A percentile compares a stretch with the other conserved stretches of the same genome.
Conservation (phyloP, 2,113 vertebrate genomes). For the Tonatia bakeri region DNA sequence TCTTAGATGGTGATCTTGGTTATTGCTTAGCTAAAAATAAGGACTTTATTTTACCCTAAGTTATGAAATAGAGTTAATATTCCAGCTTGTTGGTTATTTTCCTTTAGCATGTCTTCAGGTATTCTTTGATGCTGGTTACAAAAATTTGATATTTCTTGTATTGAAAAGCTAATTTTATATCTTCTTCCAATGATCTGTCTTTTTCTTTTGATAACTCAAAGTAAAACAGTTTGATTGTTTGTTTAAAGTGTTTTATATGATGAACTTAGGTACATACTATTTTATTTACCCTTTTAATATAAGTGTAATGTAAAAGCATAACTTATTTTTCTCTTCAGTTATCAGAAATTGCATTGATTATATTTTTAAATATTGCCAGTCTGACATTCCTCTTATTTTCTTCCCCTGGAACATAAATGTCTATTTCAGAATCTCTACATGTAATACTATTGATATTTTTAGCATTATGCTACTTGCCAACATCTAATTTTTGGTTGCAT, state of each 20-base stretch:
- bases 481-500: not conserved
- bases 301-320: not conserved
- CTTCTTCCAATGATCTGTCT: not conserved
- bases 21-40: not conserved
- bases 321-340: not conserved
- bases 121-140: not conserved
- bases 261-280: not conserved
- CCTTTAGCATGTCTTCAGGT: not conserved
- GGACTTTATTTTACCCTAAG: not conserved
- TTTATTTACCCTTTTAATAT: not conserved
- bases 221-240: not conserved
- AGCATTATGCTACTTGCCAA: not conserved
- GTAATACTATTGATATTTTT: not conserved
- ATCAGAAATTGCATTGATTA: not conserved
- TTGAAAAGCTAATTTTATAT: not conserved
- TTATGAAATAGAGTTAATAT: not conserved
- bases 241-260: not conserved
- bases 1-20: not conserved
- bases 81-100: not conserved
- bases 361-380: not conserved
- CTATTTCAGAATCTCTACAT: not conserved
- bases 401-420: not conserved
- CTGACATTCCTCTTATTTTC: not conserved
- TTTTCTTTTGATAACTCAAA: not conserved
- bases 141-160: not conserved